A percentile compares a stretch with the other conserved stretches of the same genome.
Conservation (phyloP, 2,113 vertebrate species). For the Cricetomys ansorgei region DNA sequence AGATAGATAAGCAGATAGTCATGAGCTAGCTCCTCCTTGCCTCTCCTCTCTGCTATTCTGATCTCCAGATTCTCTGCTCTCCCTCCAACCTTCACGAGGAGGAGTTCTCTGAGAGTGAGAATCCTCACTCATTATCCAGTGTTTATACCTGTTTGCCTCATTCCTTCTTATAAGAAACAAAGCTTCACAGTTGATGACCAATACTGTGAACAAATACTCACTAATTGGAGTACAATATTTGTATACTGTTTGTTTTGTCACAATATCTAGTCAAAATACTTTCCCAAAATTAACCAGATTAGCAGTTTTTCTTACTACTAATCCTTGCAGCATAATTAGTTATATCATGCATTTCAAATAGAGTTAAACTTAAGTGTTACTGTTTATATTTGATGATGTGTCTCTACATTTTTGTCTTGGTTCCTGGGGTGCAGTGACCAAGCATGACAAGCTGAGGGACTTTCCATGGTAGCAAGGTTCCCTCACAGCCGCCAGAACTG, state of each 20-base stretch:
- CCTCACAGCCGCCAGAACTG: background rate
- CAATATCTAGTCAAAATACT: background rate
- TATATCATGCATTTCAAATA: background rate
- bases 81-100: background rate
- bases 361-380: background rate
- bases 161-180: background rate
- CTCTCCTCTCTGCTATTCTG: no score
- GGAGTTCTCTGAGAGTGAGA: background rate
- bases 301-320: background rate
- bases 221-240: background rate
- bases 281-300: background rate
- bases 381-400: background rate
- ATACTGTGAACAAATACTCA: background rate
- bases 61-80: no score
- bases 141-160: background rate
- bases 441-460: rapidly evolving
- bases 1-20: background rate
- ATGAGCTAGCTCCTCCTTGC: background rate
- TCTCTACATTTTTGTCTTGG: background rate
- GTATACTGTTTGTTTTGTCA: background rate
- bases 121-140: background rate
- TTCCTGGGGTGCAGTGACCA: background rate
- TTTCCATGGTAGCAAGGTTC: background rate
- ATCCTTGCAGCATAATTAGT: background rate
- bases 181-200: background rate